Conservation (phyloP, 2,113 vertebrate genomes). For the Dromaius novaehollandiae region DNA sequence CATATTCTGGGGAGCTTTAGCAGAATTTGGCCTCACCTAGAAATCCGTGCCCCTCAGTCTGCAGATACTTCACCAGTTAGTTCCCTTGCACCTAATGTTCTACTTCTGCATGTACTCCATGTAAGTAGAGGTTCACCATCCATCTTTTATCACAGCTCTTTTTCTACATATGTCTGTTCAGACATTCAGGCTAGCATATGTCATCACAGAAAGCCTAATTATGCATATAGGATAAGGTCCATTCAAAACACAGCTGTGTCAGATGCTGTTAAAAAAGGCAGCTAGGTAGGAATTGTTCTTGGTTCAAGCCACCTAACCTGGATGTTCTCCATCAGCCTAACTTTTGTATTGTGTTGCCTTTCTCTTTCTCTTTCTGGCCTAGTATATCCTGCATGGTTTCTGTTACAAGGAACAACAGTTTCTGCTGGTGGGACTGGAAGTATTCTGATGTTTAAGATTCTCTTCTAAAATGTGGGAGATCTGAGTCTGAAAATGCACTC, state of each 20-base stretch:
- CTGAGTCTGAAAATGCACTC: background rate
- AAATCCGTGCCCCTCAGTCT: background rate
- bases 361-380: background rate
- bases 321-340: background rate
- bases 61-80: background rate
- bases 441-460: background rate
- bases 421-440: background rate
- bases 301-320: background rate
- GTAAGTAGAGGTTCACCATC: background rate
- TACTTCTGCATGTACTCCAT: rapidly evolving
- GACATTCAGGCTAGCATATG: background rate
- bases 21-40: background rate
- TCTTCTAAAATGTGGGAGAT: background rate
- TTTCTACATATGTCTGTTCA: background rate
- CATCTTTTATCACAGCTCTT: background rate
- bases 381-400: background rate
- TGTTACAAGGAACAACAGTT: background rate
- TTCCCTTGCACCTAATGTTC: background rate
- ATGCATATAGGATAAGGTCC: background rate
- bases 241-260: background rate
- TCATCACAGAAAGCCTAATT: background rate
- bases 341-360: background rate
- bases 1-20: background rate
- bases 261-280: background rate
- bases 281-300: background rate